phyloP scores from a whole-genome alignment of 2,113 vertebrate species.

The Camelus dromedarius region DNA sequence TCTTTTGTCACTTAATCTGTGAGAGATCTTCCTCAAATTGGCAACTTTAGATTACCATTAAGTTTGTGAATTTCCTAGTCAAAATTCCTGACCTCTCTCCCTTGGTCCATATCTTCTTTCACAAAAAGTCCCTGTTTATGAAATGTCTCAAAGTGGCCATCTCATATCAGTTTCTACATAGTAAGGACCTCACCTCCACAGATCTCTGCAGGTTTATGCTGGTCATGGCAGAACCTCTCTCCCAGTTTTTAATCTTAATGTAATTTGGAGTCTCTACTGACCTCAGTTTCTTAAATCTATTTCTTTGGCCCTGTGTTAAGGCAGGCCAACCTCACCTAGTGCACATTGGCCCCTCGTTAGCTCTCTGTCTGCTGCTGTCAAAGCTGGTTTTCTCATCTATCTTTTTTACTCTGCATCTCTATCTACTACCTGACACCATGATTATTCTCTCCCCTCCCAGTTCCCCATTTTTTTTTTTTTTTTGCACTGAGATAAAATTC shows the following conservation, averaged over 20 bases:
- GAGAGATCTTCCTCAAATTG: not conserved
- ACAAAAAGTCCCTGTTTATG: conserved; percentile 12
- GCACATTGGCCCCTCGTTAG: not conserved
- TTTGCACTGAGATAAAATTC: conserved; percentile 33
- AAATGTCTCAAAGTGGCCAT: conserved; percentile 10
- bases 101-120: not conserved
- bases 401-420: not conserved
- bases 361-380: not conserved
- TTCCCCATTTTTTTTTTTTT: not conserved
- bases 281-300: conserved; percentile 30
- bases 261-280: conserved; percentile 25
- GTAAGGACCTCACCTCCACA: conserved; percentile 17
- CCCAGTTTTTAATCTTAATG: conserved; percentile 31
- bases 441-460: not conserved
- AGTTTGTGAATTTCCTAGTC: not conserved
- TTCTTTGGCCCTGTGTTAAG: conserved; percentile 46
- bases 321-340: not conserved
- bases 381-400: conserved; percentile 39
- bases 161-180: conserved; percentile 21
- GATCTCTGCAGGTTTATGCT: not conserved
- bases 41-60: not conserved
- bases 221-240: not conserved
- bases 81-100: conserved; percentile 1
- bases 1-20: not conserved
- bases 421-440: not conserved